Base-by-base conservation (phyloP, 1,140 invertebrate genomes). In the Luehdorfia chinensis region DNA sequence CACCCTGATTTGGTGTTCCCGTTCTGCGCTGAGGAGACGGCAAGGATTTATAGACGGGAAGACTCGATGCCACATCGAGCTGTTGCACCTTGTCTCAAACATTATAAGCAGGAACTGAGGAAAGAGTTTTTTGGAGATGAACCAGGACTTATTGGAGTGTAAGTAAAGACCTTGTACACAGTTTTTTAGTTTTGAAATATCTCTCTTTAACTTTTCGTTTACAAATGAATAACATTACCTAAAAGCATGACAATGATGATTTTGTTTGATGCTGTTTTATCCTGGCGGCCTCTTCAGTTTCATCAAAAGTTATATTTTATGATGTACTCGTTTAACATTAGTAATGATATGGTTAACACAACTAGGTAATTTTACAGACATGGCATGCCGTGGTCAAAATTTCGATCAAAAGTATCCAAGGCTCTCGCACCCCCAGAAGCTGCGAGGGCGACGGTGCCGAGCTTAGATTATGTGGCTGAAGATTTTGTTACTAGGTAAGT, bases 331-430 rank as follows among this genome's bases (percentile, higher is more conserved):
- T n/a, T n/a, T n/a, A n/a, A n/a, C n/a, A n/a, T n/a, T n/a, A n/a
- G n/a, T n/a, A n/a, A n/a, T n/a, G n/a, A n/a, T n/a, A n/a, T n/a
- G n/a, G n/a, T n/a, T n/a, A n/a, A n/a, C n/a, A n/a, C n/a, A n/a
- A n/a, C n/a, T n/a, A n/a, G n/a, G n/a, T n/a, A 31, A 37, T 41
- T 50, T 50, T 1, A 43, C 87, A 96, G 94, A n/a, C 94, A 95
- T 66, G 94, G 94, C 12, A 90, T 92, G 74, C 91, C 92, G 53
- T 96, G 95, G 95, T 93, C 94, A 62, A 88, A 89, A 44, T 94
- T 96, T 62, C 89, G 94, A 21, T 92, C 90, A 16, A 92, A 94
- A 83, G 93, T 95, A n/a, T 94, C 95, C 61, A 94, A 95, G 73
- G 89, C 93, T n/a, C 89, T 96, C 78, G 83, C 95, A 54, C 91